A percentile compares a stretch with the other conserved stretches of the same genome.
Conservation (phyloP, 1,140 invertebrate species). For the Hypothenemus hampei region DNA sequence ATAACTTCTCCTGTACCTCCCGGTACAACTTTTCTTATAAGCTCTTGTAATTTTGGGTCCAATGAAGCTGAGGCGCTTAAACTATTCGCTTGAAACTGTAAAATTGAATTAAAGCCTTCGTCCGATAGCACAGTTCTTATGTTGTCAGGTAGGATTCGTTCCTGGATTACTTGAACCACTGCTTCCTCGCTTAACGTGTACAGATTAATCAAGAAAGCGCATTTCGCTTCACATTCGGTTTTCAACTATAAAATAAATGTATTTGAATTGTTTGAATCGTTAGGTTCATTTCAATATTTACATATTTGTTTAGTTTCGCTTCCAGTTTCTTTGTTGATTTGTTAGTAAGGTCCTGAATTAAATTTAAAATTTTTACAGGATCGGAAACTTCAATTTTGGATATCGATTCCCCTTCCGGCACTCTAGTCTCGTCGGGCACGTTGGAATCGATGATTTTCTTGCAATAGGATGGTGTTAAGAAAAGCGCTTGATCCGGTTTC, state of each 20-base stretch:
- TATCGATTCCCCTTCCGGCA: conserved; percentile 8
- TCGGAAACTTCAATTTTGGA: conserved; percentile 38
- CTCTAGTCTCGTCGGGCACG: not conserved
- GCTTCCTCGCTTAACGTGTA: conserved; percentile 53
- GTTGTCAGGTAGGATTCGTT: conserved; percentile 52
- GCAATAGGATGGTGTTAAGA: conserved; percentile 34
- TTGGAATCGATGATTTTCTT: conserved; percentile 18
- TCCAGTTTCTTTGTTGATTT: conserved; percentile 46
- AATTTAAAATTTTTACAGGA: conserved; percentile 49
- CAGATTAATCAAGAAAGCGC: conserved; percentile 53
- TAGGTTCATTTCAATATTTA: conserved; percentile 43
- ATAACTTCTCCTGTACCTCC: conserved; percentile 21
- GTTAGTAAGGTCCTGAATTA: conserved; percentile 48
- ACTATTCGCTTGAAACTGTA: conserved; percentile 25
- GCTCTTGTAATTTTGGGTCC: conserved; percentile 26
- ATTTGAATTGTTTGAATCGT: no score
- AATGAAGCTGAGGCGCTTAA: conserved; percentile 18
- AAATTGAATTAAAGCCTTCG: conserved; percentile 30
- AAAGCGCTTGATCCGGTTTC: conserved; percentile 24
- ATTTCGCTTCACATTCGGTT: conserved; percentile 48
- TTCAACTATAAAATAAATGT: conserved; percentile 53
- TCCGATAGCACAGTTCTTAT: conserved; percentile 53
- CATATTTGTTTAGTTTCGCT: conserved; percentile 50
- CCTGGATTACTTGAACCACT: conserved; percentile 56
- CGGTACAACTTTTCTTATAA: conserved; percentile 32